Base-by-base conservation (phyloP, 2,797 vertebrate species). In the Borostomias antarcticus region DNA sequence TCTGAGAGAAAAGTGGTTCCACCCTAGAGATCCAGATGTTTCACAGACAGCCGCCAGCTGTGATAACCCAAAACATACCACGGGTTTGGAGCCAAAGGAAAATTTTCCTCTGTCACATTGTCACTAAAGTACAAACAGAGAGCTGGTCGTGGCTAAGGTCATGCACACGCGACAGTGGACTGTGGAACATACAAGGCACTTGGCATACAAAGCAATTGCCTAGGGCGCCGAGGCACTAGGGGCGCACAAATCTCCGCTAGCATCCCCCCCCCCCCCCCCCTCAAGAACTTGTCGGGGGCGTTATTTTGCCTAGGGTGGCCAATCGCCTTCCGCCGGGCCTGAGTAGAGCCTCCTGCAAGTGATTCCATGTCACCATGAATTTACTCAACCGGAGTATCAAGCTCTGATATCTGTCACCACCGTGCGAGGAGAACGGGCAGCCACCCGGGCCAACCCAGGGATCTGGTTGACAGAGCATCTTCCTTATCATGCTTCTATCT, bases 401-500 rank as follows among this genome's bases (percentile, higher is more conserved):
- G 59, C 43, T 21, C 26, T 51, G 74, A 72, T 47, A 43, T 74
- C 79, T 75, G 70, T 77, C 72, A 68, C 23, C 54, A 54, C 60
- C 68, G 67, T 70, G 68, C 51, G 59, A 48, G 62, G 72, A 63
- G 78, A 80, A 83, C 62, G 68, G 79, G 59, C 62, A 74, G 64
- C 63, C 58, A 54, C 57, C 2, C n/a, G 66, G 66, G 37, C 70
- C 70, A 64, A 58, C 11, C 21, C 9, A 65, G 54, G 29, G 25
- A 35, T 9, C 25, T 45, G 26, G 11, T 54, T 15, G 52, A 70
- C 74, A 79, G 64, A 66, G 52, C 73, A 77, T 80, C 28, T 81
- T 63, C 60, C 51, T 10, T 23, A 72, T 82, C 66, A 72, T 54
- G 78, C 78, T 66, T 78, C 87, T 70, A 61, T 78, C 73, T 62